Evolutionary conservation across 1,140 invertebrate genomes (phyloP).

Genomic region (Nautilus pompilius): DNA sequence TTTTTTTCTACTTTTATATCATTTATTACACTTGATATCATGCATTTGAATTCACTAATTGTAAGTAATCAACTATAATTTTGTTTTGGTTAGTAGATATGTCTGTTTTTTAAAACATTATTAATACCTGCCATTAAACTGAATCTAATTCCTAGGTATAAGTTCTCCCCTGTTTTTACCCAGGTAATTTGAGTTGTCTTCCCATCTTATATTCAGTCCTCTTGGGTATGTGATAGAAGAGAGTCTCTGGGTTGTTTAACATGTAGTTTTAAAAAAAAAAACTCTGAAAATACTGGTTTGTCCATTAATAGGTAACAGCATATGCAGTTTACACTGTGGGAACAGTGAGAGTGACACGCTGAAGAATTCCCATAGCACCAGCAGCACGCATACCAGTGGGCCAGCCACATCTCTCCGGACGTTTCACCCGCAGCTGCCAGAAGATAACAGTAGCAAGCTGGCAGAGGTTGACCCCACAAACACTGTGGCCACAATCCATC

Average conservation of each 20-base stretch:
- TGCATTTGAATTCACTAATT: too few species aligned
- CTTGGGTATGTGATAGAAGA: not conserved
- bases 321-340: constrained; percentile 35
- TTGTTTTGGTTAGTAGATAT: too few species aligned
- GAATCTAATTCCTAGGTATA: too few species aligned
- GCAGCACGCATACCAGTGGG: constrained; percentile 30
- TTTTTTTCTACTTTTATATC: too few species aligned
- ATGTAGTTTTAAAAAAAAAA: not conserved
- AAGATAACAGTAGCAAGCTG: constrained; percentile 16
- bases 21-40: too few species aligned
- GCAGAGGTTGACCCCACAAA: not conserved
- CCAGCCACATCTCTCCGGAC: constrained; percentile 27
- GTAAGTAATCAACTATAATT: too few species aligned
- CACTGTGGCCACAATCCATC: not conserved
- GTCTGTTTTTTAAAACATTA: too few species aligned
- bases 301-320: constrained; percentile 27
- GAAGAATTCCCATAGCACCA: constrained; percentile 41
- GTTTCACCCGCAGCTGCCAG: constrained; percentile 32
- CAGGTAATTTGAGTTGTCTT: not conserved
- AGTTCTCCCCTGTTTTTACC: not conserved
- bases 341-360: constrained; percentile 45
- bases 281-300: not conserved
- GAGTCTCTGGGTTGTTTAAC: not conserved
- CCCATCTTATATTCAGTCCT: not conserved
- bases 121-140: too few species aligned